These are phyloP conservation scores for Eupithecia subfuscata DNA, from an alignment of 2,888 invertebrate genomes.

Conservation along the genomic window DNA sequence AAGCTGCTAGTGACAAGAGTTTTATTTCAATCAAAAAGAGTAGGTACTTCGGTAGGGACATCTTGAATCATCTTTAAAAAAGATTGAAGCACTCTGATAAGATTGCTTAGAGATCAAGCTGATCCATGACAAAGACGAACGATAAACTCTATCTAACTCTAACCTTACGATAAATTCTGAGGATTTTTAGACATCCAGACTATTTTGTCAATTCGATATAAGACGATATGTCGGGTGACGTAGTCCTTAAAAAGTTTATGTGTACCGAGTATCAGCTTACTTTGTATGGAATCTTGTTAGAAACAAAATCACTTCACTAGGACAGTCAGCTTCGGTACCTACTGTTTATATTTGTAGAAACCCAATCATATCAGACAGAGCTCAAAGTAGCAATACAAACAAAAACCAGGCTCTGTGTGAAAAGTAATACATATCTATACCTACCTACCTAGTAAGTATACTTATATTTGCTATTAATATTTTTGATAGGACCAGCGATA, in stretches of 20 bases:
- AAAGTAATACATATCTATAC: no score
- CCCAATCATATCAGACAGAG: neutral
- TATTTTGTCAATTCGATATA: neutral
- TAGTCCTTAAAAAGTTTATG: neutral
- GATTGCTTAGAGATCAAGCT: constrained; percentile 31
- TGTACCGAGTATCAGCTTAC: neutral
- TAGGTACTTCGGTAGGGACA: neutral
- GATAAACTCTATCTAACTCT: constrained; percentile 33
- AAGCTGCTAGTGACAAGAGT: neutral
- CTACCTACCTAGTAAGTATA: no score
- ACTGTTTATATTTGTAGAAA: neutral
- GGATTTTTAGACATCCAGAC: neutral
- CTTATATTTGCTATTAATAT: neutral
- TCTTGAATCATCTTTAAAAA: constrained; percentile 19
- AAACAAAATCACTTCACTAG: neutral
- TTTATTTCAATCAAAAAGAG: neutral
- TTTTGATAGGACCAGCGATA: neutral
- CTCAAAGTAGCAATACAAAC: neutral
- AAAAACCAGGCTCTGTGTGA: neutral
- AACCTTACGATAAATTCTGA: constrained; percentile 24
- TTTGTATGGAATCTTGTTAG: neutral
- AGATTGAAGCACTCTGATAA: constrained; percentile 35
- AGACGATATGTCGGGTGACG: neutral
- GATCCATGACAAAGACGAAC: constrained; percentile 32
- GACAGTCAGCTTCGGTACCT: neutral